phyloP scores from a whole-genome alignment of 2,797 vertebrate species.

The Heliangelus exortis region DNA sequence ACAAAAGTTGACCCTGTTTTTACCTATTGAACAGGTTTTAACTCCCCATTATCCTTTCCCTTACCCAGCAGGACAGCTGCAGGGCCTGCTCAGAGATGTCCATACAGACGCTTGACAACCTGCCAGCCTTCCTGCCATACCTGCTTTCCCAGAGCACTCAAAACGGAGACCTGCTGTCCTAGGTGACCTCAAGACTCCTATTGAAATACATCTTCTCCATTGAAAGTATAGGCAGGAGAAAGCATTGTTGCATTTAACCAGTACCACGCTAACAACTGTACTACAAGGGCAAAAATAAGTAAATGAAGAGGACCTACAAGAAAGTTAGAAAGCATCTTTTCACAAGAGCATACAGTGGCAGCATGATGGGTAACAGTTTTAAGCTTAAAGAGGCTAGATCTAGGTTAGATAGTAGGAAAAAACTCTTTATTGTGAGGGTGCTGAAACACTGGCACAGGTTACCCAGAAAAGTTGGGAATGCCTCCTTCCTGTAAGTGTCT shows the following conservation, averaged over 20 bases:
- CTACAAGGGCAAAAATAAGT: neutral
- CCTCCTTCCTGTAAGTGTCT: no score
- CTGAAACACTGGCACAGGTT: no score
- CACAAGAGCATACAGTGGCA: no score
- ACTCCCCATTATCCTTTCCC: rapidly evolving
- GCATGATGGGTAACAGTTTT: no score
- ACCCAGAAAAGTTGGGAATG: no score
- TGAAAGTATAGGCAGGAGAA: rapidly evolving
- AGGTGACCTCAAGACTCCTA: neutral
- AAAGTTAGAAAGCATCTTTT: no score
- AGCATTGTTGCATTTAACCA: rapidly evolving
- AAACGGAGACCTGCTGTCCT: rapidly evolving
- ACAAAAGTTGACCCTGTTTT: rapidly evolving
- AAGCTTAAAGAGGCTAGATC: no score
- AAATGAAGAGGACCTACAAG: no score
- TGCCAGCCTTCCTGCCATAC: rapidly evolving
- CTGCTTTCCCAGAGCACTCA: neutral
- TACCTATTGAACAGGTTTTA: rapidly evolving
- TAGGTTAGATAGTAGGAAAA: no score
- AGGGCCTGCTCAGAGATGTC: rapidly evolving
- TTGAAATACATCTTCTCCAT: rapidly evolving
- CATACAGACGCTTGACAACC: rapidly evolving
- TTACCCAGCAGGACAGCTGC: neutral
- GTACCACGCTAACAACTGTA: rapidly evolving
- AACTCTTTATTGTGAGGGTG: no score